A percentile compares a stretch with the other conserved stretches of the same genome.
Evolutionary conservation across 2,888 invertebrate genomes (phyloP).

Genomic region (Altica lythri): DNA sequence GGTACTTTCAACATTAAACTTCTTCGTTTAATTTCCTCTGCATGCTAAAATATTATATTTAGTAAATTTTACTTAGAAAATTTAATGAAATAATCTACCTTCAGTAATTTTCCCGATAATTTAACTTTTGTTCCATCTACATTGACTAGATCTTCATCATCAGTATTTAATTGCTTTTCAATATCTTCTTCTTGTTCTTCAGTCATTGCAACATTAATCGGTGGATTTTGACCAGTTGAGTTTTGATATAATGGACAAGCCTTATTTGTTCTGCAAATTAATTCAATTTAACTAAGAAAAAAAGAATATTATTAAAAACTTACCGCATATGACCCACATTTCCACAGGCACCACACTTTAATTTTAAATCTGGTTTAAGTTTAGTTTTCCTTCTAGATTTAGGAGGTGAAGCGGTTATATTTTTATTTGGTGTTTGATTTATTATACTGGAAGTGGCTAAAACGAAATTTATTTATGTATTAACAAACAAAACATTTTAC

Average conservation of each 20-base stretch:
- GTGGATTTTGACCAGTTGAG: constrained; percentile 56
- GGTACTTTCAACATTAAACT: constrained; percentile 79
- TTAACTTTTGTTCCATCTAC: constrained; percentile 95
- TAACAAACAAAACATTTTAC: too few species aligned
- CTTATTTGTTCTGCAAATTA: constrained; percentile 79
- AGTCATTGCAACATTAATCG: constrained; percentile 72
- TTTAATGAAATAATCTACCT: constrained; percentile 59
- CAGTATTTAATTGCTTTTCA: constrained; percentile 74
- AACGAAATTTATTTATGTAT: too few species aligned
- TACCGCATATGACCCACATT: constrained; percentile 74
- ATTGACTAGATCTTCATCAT: constrained; percentile 86
- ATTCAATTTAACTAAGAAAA: constrained; percentile 4
- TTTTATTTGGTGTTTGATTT: constrained; percentile 49
- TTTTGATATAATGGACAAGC: constrained; percentile 94
- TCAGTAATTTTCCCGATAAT: constrained; percentile 83
- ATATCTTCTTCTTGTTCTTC: constrained; percentile 86
- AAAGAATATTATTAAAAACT: too few species aligned
- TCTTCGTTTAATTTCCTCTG: constrained; percentile 83
- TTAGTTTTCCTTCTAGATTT: constrained; percentile 78
- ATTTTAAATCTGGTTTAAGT: constrained; percentile 85
- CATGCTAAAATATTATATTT: constrained; percentile 65
- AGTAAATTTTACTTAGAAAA: not conserved
- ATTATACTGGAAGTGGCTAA: constrained; percentile 29
- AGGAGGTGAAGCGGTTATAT: constrained; percentile 61
- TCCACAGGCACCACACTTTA: constrained; percentile 97